Base-by-base conservation (phyloP, 2,797 vertebrate species). In the Hafferia zeledoni region DNA sequence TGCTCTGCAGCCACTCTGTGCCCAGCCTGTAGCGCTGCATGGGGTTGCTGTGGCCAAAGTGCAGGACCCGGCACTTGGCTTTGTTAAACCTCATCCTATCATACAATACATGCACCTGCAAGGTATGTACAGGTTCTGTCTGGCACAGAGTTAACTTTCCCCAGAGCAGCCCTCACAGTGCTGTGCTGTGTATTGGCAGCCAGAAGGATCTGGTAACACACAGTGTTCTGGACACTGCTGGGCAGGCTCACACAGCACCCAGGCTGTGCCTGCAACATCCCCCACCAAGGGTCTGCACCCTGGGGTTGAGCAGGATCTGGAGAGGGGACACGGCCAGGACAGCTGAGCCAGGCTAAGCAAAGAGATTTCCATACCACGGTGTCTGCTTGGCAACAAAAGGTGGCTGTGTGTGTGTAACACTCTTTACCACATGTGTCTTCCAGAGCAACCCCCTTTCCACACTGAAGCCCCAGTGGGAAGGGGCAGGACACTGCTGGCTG, bases 401-500 rank as follows among this genome's bases (percentile, higher is more conserved):
- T 39, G 22, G 10, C 44, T 12, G 4, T 25, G 13, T 46, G 20
- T 47, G 17, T 18, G 24, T 14, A 3, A 4, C 27, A 60, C 17
- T 49, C 8, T 5, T 11, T 18, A 30, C 25, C 6, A 31, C 2
- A 15, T 30, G 30, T 79, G 19, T 27, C 39, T 64, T 57, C 37
- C 14, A 22, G 13, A 83, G 13, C 10, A 79, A 74, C 5, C 4
- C 4, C 15, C 25, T 57, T 46, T 18, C 16, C 6, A 15, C 61
- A 16, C 35, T 55, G 19, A 53, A 71, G 28, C 27, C 24, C 11
- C 22, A 2, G 7, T 2, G 11, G 27, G 11, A 71, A 71, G 71
- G 0, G 0, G 12, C 17, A 47, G 27, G 23, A 44, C 14, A 23
- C 23, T 2, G 3, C 28, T 8, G 27, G 37, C 13, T 41, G 31